Evolutionary conservation across 2,113 vertebrate genomes (phyloP).

Genomic region (Amblyopsis rosae): DNA sequence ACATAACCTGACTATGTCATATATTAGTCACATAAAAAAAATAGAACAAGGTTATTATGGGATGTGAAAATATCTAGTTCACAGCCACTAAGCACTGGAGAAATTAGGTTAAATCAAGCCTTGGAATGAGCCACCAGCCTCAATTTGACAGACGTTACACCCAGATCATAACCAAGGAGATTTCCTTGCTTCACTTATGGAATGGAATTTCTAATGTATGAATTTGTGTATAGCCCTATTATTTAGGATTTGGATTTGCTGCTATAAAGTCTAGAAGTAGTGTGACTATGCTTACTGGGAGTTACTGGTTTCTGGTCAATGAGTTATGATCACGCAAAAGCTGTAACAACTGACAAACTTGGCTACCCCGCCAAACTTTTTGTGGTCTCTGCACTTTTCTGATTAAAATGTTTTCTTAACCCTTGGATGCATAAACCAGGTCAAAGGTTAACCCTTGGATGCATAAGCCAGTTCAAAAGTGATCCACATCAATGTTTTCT

Average conservation of each 20-base stretch:
- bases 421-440: too few relatives aligned
- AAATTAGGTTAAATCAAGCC: slow-evolving; percentile 5
- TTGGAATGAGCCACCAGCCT: not conserved
- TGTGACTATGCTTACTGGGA: not conserved
- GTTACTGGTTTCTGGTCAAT: not conserved
- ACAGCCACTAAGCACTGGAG: not conserved
- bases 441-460: too few relatives aligned
- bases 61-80: not conserved
- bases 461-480: too few relatives aligned
- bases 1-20: not conserved
- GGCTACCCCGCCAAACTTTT: not conserved
- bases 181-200: not conserved
- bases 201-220: too few relatives aligned
- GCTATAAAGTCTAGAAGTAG: not conserved
- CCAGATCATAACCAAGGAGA: not conserved
- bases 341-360: not conserved
- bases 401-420: not conserved
- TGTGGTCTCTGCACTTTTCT: not conserved
- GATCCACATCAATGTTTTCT: too few relatives aligned
- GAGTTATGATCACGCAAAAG: not conserved
- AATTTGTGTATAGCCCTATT: not conserved
- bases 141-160: not conserved
- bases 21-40: not conserved
- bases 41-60: not conserved
- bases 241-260: not conserved